Base-by-base conservation (phyloP, 1,140 invertebrate species). In the Zeugodacus cucurbitae region DNA sequence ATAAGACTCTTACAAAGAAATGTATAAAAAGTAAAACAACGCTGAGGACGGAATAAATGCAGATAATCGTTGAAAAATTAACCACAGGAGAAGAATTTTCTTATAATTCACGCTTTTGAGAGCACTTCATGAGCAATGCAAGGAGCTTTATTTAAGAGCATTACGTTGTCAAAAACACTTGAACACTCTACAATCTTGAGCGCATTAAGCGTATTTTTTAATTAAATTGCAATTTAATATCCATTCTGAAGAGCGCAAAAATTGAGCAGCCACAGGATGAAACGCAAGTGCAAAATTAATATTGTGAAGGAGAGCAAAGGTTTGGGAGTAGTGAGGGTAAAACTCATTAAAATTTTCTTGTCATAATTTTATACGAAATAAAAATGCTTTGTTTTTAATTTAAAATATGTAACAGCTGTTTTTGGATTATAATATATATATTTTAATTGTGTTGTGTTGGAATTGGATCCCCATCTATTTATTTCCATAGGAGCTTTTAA, bases 201-300 rank as follows among this genome's bases (percentile, higher is more conserved):
- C 14, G 29, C 14, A 22, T 32, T 22, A 37, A 6, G 67, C 29
- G 34, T 3, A 32, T 14, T 32, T 74, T 74, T 74, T 74, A 74
- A 74, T 74, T 41, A 74, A 74, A 74, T 37, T 74, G 32, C 67
- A 37, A 74, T 74, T 74, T 74, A 74, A 74, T 37, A 74, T 41
- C 67, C 34, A 37, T 22, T 20, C 41, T 17, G 7, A 1, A 37
- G 34, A n/a, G 67, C 34, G 67, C 34, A 4, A n/a, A 41, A 41
- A 74, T 74, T 41, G 32, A 37, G 67, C 67, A 37, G 37, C 7
- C 20, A 10, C 7, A 74, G 41, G 34, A 74, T 22, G 22, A 22
- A 41, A 8, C 34, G 2, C 0, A 37, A 37, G 37, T 62, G 58
- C n/a, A 26, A 2, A 6, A 62, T 3, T 26, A 62, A 11, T 62